Evolutionary conservation across 1,140 invertebrate genomes (phyloP).

Genomic region (Micrasema minimum): DNA sequence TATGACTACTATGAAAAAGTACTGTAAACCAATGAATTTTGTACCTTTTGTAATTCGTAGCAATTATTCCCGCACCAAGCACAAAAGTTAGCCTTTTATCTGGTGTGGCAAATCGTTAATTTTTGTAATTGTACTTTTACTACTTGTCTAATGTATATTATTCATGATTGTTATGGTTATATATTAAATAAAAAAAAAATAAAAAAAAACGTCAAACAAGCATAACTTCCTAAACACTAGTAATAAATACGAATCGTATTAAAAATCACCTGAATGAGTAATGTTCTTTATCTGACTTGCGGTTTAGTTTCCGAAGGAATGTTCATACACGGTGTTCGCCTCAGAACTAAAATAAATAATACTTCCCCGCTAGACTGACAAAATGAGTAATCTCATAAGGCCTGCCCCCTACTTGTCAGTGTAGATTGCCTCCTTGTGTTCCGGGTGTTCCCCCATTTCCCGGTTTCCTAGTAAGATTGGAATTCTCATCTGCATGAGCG

Average conservation of each 20-base stretch:
- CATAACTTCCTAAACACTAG: neutral
- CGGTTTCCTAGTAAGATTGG: constrained; percentile 9
- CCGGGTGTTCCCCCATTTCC: too few species aligned
- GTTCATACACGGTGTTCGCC: too few species aligned
- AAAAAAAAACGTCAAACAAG: too few species aligned
- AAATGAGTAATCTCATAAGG: constrained; percentile 41
- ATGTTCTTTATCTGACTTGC: constrained; percentile 15
- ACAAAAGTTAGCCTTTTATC: too few species aligned
- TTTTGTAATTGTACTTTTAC: too few species aligned
- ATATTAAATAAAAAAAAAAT: neutral
- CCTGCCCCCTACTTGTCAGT: constrained; percentile 37
- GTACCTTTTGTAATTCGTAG: too few species aligned
- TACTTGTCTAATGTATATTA: too few species aligned
- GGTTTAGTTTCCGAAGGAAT: neutral
- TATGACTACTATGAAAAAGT: too few species aligned
- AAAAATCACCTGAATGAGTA: constrained; percentile 18
- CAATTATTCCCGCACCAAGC: too few species aligned
- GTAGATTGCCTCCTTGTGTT: constrained; percentile 37
- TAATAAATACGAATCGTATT: neutral
- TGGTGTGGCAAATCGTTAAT: too few species aligned
- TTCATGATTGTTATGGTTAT: too few species aligned
- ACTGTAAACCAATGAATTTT: too few species aligned
- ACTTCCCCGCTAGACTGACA: constrained; percentile 22
- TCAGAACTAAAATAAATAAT: neutral
- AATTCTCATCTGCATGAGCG: constrained; percentile 23